A percentile compares a stretch with the other conserved stretches of the same genome.
Evolutionary conservation across 2,797 vertebrate species (phyloP).

Genomic region (Spea hammondii): DNA sequence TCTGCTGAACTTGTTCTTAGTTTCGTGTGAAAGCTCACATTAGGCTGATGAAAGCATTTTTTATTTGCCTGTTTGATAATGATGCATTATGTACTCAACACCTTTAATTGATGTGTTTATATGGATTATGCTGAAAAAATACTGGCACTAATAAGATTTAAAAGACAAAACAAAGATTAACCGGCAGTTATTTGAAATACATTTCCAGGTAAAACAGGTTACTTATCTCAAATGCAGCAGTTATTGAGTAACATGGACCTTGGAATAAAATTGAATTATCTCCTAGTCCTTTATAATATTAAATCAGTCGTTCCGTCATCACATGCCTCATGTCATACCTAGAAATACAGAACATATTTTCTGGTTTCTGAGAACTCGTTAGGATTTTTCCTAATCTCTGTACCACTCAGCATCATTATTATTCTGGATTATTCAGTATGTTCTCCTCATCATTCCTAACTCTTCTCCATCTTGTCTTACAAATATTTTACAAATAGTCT

Average conservation of each 20-base stretch:
- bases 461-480: too few relatives aligned
- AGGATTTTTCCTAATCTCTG: neutral
- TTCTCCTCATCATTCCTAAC: neutral
- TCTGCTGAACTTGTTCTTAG: too few relatives aligned
- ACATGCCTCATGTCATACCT: neutral
- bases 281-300: neutral
- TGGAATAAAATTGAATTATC: neutral
- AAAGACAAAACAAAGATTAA: neutral
- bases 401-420: neutral
- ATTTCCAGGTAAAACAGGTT: neutral
- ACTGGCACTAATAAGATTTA: neutral
- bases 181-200: neutral
- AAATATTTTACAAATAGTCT: too few relatives aligned
- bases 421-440: neutral
- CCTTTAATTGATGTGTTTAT: constrained; percentile 40
- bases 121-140: neutral
- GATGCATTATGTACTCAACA: neutral
- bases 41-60: neutral
- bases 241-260: neutral
- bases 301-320: neutral
- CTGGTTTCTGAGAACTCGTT: neutral
- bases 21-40: too few relatives aligned
- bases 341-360: neutral
- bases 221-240: neutral
- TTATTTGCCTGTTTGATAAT: neutral